A percentile compares a stretch with the other conserved stretches of the same genome.
Conservation (phyloP, 2,113 vertebrate genomes). For the Oncorhynchus masou region DNA sequence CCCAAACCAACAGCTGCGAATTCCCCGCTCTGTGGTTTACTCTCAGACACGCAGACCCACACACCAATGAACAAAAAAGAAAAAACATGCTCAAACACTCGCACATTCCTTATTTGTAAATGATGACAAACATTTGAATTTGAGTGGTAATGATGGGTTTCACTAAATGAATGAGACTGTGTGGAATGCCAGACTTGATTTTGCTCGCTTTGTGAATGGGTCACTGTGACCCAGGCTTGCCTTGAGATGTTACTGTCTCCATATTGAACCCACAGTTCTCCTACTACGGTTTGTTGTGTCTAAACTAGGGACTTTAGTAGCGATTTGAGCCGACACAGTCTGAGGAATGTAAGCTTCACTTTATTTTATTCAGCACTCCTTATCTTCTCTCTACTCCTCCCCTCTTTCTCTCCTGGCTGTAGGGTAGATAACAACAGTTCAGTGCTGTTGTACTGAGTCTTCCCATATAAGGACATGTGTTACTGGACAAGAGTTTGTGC, state of each 20-base stretch:
- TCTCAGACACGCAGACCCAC: conserved; percentile 7
- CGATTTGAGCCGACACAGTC: conserved; percentile 53
- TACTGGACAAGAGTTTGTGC: conserved; percentile 39
- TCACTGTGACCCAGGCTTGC: conserved; percentile 4
- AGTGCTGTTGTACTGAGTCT: conserved; percentile 31
- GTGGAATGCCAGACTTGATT: not conserved
- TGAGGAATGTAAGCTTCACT: conserved; percentile 63
- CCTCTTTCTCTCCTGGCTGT: conserved; percentile 7
- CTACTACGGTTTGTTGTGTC: conserved; percentile 10
- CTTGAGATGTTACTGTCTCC: conserved; percentile 18
- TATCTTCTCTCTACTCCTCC: not conserved
- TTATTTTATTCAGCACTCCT: conserved; percentile 48
- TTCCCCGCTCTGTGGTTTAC: conserved; percentile 43
- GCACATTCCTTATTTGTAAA: not conserved
- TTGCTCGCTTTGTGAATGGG: not conserved
- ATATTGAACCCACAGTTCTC: conserved; percentile 16
- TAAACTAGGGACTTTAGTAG: conserved; percentile 13
- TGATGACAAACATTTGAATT: not conserved
- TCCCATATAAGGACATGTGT: conserved; percentile 68
- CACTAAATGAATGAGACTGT: not conserved
- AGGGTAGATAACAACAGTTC: conserved; percentile 23
- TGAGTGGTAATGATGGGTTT: conserved; percentile 13
- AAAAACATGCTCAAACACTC: no score
- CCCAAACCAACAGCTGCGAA: conserved; percentile 63
- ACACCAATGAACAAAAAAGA: not conserved